phyloP scores from a whole-genome alignment of 2,113 vertebrate species.

The Poecilia latipinna region DNA sequence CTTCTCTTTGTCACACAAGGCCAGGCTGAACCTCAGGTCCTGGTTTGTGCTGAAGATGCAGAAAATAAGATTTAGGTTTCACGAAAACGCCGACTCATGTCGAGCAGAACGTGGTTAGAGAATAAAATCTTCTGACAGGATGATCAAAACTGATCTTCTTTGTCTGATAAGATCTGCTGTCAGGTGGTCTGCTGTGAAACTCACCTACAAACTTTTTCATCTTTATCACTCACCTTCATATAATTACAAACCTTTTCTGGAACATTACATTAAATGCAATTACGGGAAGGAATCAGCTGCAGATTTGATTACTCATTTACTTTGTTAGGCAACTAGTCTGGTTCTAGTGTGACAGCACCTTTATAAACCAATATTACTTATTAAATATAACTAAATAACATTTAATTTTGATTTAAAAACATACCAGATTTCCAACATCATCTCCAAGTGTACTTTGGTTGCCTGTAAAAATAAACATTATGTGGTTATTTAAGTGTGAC shows the following conservation, averaged over 20 bases:
- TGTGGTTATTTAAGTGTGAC: conserved; percentile 15
- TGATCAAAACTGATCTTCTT: not conserved
- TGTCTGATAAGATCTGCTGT: conserved; percentile 8
- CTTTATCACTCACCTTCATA: not conserved
- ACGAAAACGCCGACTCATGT: not conserved
- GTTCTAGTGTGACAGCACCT: not conserved
- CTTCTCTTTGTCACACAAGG: conserved; percentile 93
- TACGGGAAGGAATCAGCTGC: not conserved
- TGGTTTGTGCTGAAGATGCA: conserved; percentile 83
- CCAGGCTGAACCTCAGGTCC: conserved; percentile 93
- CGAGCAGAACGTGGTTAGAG: not conserved
- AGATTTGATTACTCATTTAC: not conserved
- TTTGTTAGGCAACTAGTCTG: not conserved
- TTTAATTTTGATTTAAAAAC: conserved; percentile 57
- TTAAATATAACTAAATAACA: not conserved
- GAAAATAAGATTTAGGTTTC: not conserved
- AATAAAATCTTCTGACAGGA: not conserved
- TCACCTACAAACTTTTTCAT: not conserved
- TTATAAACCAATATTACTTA: not conserved
- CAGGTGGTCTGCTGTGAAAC: conserved; percentile 7
- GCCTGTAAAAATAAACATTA: conserved; percentile 80
- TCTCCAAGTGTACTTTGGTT: conserved; percentile 89
- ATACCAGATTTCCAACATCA: conserved; percentile 93
- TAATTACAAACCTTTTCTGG: conserved; percentile 8
- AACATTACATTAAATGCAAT: not conserved